Conservation (phyloP, 2,113 vertebrate genomes). For the Anguilla japonica region DNA sequence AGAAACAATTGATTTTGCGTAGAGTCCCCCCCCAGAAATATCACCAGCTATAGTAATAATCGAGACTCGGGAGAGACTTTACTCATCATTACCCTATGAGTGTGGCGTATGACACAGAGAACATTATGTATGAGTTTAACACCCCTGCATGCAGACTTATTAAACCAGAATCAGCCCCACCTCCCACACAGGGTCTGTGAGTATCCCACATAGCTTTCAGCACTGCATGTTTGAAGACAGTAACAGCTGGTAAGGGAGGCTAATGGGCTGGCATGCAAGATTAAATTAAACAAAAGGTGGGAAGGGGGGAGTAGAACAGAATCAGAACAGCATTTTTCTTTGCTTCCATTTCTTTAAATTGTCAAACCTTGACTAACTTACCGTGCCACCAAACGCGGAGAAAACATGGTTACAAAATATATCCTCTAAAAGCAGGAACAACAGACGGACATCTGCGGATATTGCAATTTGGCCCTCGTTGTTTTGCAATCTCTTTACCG, state of each 20-base stretch:
- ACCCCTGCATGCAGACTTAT: not conserved
- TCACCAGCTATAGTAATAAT: too few relatives aligned
- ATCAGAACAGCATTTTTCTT: not conserved
- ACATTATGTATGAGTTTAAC: not conserved
- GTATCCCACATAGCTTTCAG: not conserved
- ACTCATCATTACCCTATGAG: not conserved
- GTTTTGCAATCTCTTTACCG: not conserved
- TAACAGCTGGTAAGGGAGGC: not conserved
- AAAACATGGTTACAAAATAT: not conserved
- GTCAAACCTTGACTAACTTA: not conserved
- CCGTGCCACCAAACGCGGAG: not conserved
- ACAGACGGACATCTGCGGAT: not conserved
- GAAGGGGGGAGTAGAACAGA: not conserved
- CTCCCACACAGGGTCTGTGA: not conserved
- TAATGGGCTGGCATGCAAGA: not conserved
- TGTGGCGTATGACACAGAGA: not conserved
- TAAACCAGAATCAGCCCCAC: not conserved
- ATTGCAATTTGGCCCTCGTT: not conserved
- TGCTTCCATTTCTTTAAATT: not conserved
- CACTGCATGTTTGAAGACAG: not conserved
- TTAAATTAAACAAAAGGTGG: conserved; percentile 6
- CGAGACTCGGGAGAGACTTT: not conserved
- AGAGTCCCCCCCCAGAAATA: too few relatives aligned
- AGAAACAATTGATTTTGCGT: too few relatives aligned
- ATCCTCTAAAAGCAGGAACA: not conserved